Evolutionary conservation across 2,113 vertebrate genomes (phyloP).

Genomic region (Rhinogobius similis): DNA sequence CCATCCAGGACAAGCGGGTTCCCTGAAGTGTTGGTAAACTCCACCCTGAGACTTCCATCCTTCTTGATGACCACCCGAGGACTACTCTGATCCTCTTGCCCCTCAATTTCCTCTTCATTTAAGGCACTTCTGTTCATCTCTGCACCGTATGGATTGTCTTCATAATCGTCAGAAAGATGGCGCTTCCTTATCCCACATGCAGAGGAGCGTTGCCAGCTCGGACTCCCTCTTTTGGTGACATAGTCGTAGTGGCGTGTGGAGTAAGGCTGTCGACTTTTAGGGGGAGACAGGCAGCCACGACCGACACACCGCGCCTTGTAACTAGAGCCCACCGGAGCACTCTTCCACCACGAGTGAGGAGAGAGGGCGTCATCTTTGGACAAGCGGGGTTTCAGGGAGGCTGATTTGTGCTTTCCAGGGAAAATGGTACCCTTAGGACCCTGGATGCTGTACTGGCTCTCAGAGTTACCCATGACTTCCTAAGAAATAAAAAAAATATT

Average conservation of each 20-base stretch:
- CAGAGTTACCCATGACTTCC: constrained; percentile 94
- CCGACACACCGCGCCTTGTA: constrained; percentile 86
- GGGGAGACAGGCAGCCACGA: constrained; percentile 87
- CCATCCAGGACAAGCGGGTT: constrained; percentile 70
- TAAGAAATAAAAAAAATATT: constrained; percentile 55
- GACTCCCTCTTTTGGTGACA: constrained; percentile 77
- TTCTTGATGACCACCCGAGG: constrained; percentile 94
- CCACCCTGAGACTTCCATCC: constrained; percentile 88
- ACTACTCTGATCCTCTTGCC: constrained; percentile 83
- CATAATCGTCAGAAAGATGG: constrained; percentile 71
- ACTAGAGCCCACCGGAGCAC: constrained; percentile 64
- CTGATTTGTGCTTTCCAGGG: constrained; percentile 86
- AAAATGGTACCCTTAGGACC: constrained; percentile 81
- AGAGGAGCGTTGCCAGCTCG: constrained; percentile 66
- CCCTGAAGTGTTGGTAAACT: constrained; percentile 86
- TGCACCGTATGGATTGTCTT: constrained; percentile 68
- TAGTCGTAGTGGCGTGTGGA: constrained; percentile 80
- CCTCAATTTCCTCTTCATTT: constrained; percentile 66
- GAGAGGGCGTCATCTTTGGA: constrained; percentile 83
- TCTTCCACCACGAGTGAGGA: constrained; percentile 81
- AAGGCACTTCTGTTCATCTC: constrained; percentile 77
- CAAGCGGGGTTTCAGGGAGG: constrained; percentile 83
- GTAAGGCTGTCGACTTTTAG: constrained; percentile 85
- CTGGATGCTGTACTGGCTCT: constrained; percentile 95
- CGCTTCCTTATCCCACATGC: constrained; percentile 71